A percentile compares a stretch with the other conserved stretches of the same genome.
These are phyloP conservation scores for Alouatta palliata DNA, from an alignment of 2,113 vertebrate species.

Conservation along the genomic window DNA sequence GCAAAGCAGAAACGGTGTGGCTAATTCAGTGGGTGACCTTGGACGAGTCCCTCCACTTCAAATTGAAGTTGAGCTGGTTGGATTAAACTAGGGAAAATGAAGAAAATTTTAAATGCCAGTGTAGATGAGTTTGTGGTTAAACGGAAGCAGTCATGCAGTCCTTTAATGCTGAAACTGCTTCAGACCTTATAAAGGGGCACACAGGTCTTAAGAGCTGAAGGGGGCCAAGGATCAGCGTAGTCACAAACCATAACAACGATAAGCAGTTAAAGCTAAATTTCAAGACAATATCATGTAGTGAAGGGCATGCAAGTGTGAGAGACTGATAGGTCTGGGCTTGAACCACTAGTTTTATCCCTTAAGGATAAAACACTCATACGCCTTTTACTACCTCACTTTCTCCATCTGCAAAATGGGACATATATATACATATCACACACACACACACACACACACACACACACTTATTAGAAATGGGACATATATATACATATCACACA, in stretches of 20 bases:
- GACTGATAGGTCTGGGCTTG: background rate
- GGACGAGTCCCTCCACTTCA: background rate
- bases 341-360: background rate
- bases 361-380: no score
- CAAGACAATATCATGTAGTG: background rate
- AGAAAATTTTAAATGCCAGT: background rate
- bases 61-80: background rate
- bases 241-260: background rate
- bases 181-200: background rate
- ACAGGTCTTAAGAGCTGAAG: background rate
- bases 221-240: background rate
- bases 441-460: background rate
- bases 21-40: background rate
- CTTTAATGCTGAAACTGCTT: background rate
- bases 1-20: fast-evolving
- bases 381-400: background rate
- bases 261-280: background rate
- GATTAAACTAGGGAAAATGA: background rate
- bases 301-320: fast-evolving
- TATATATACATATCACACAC: no score
- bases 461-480: no score
- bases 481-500: no score
- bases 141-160: fast-evolving
- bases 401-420: background rate
- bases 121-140: background rate